Conservation (phyloP, 2,113 vertebrate genomes). For the Delphinus delphis region DNA sequence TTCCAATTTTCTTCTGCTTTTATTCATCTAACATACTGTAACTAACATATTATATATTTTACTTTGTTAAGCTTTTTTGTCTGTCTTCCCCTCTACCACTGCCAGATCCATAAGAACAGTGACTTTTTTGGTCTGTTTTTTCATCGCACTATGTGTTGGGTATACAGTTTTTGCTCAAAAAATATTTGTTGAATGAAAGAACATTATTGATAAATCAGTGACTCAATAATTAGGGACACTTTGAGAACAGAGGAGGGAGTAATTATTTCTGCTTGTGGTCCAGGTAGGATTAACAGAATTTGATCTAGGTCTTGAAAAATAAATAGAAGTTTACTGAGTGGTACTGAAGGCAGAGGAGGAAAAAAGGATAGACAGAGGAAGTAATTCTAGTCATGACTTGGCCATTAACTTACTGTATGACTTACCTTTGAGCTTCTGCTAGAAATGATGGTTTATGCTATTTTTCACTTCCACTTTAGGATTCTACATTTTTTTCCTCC, state of each 20-base stretch:
- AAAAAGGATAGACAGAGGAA: not conserved
- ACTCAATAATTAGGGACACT: not conserved
- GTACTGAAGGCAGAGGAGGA: not conserved
- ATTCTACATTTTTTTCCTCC: not conserved
- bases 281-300: not conserved
- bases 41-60: not conserved
- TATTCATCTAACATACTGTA: not conserved
- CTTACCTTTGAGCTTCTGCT: not conserved
- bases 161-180: not conserved
- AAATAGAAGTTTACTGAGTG: not conserved
- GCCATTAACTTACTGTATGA: not conserved
- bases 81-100: not conserved
- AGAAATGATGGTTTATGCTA: not conserved
- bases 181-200: not conserved
- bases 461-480: not conserved
- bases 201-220: not conserved
- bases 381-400: not conserved
- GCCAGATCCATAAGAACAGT: not conserved
- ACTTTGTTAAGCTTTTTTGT: not conserved
- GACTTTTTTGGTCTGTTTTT: not conserved
- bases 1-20: not conserved
- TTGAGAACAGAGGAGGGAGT: not conserved
- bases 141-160: not conserved
- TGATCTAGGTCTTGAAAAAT: not conserved
- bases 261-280: not conserved